These are phyloP conservation scores for Prochilodus magdalenae DNA, from an alignment of 2,113 vertebrate species.

Conservation along the genomic window DNA sequence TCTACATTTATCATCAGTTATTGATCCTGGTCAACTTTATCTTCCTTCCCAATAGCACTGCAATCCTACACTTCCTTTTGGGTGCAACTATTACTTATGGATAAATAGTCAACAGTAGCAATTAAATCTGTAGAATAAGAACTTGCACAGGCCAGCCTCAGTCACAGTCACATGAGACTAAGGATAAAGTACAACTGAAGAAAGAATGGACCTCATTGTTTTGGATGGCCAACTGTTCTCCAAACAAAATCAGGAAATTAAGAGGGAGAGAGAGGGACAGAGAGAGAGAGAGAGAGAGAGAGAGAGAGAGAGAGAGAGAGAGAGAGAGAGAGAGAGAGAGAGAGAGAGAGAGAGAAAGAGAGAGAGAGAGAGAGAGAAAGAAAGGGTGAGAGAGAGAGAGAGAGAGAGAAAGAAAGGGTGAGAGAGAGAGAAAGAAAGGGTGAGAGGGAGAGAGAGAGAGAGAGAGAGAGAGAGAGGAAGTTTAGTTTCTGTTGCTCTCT, in stretches of 20 bases:
- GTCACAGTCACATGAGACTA: too few species aligned
- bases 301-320: constrained; percentile 5
- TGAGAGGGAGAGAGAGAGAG: constrained; percentile 23
- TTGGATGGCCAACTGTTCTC: too few species aligned
- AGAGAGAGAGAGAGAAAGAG: constrained; percentile 15
- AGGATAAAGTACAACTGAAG: not conserved
- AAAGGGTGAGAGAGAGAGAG: not conserved
- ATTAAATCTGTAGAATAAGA: too few species aligned
- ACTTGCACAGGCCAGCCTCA: too few species aligned
- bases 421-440: not conserved
- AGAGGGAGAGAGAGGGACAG: not conserved
- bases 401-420: not conserved
- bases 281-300: constrained; percentile 25
- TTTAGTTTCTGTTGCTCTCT: constrained; percentile 18
- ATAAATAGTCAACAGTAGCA: too few species aligned
- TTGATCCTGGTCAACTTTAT: too few species aligned
- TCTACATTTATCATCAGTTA: too few species aligned
- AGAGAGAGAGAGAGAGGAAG: constrained; percentile 3
- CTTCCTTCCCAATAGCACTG: too few species aligned
- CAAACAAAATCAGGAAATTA: too few species aligned
- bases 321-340: constrained; percentile 3
- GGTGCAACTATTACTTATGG: too few species aligned
- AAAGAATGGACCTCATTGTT: not conserved
- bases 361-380: not conserved
- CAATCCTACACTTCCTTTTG: too few species aligned